Evolutionary conservation across 2,888 invertebrate species (phyloP).

Genomic region (Exephanes ischioxanthus): DNA sequence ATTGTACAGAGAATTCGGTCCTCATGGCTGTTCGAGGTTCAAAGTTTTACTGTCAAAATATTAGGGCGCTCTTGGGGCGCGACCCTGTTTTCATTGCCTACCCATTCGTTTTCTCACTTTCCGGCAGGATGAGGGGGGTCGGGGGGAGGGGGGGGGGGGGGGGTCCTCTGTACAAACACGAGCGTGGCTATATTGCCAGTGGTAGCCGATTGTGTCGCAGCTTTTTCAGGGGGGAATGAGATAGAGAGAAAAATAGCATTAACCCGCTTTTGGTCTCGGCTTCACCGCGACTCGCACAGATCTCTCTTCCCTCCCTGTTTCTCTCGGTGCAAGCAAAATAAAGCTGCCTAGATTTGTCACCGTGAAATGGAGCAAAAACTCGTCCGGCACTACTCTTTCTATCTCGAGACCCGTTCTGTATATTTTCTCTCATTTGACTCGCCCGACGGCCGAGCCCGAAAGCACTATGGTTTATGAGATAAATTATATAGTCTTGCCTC

Average conservation of each 20-base stretch:
- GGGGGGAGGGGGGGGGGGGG: background rate
- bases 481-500: conserved; percentile 3
- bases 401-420: conserved; percentile 43
- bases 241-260: conserved; percentile 74
- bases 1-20: conserved; percentile 28
- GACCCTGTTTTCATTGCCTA: conserved; percentile 62
- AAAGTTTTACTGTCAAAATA: conserved; percentile 70
- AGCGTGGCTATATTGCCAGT: background rate
- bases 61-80: conserved; percentile 63
- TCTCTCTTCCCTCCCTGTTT: conserved; percentile 11
- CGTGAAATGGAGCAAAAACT: conserved; percentile 60
- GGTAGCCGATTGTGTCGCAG: conserved; percentile 50
- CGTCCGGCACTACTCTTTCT: conserved; percentile 44
- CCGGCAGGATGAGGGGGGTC: background rate
- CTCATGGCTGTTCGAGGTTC: conserved; percentile 47
- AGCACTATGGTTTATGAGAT: conserved; percentile 51
- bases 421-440: conserved; percentile 37
- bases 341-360: conserved; percentile 75
- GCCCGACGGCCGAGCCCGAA: conserved; percentile 33
- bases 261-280: conserved; percentile 66
- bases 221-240: conserved; percentile 56
- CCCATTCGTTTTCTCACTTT: conserved; percentile 46
- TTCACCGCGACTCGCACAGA: conserved; percentile 48
- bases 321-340: conserved; percentile 66
- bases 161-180: conserved; percentile 60